phyloP scores from a whole-genome alignment of 2,113 vertebrate species.

The Bombycilla garrulus region DNA sequence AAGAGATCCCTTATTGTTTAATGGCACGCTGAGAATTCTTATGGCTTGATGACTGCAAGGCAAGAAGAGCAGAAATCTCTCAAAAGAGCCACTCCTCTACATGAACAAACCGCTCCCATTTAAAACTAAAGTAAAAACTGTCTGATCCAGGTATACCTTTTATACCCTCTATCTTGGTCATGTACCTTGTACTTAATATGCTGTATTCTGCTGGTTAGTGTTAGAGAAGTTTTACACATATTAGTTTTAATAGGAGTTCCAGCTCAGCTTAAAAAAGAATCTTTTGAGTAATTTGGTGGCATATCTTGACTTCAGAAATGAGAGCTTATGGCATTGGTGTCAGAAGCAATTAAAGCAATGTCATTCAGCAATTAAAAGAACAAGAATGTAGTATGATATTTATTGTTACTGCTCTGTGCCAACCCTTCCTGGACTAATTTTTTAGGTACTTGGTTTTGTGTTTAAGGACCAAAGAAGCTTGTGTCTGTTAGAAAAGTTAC shows the following conservation, averaged over 20 bases:
- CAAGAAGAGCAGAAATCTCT: not conserved
- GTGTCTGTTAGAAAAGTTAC: not conserved
- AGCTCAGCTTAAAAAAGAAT: not conserved
- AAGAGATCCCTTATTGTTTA: not conserved
- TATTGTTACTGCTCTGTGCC: not conserved
- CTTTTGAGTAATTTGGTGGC: not conserved
- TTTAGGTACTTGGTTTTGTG: not conserved
- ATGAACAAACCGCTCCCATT: not conserved
- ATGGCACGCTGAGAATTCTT: not conserved
- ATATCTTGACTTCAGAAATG: not conserved
- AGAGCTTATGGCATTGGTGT: not conserved
- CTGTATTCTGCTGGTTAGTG: not conserved
- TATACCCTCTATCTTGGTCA: accelerated
- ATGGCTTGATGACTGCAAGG: not conserved
- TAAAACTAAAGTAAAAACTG: not conserved
- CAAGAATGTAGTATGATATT: not conserved
- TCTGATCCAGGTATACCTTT: accelerated
- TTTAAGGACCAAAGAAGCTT: not conserved
- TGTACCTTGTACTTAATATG: not conserved
- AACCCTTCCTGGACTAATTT: not conserved
- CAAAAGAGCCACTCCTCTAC: not conserved
- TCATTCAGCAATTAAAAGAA: not conserved
- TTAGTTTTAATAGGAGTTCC: not conserved
- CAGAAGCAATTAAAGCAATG: not conserved
- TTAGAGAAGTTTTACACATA: not conserved